Percentiles rank a stretch among this genome's conserved stretches.
These are phyloP conservation scores for Spinus pinus DNA, from an alignment of 2,797 vertebrate genomes.

Conservation along the genomic window DNA sequence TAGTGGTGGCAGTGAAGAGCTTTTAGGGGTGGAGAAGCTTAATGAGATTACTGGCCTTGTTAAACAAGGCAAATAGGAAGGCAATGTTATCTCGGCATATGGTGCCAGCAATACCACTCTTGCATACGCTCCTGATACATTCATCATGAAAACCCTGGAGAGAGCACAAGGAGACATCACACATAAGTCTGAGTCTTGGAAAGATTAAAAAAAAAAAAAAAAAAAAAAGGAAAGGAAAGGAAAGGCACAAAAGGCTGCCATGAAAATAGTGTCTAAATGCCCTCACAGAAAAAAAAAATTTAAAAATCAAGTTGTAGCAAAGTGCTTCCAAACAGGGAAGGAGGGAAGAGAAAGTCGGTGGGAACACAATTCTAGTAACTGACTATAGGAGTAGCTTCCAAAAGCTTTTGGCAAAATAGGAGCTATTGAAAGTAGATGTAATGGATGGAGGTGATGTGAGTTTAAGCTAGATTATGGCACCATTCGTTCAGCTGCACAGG, in stretches of 20 bases:
- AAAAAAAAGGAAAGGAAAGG: too few relatives aligned
- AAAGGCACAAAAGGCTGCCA: neutral
- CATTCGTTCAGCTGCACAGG: neutral
- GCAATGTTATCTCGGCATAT: neutral
- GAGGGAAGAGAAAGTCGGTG: neutral
- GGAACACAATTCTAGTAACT: neutral
- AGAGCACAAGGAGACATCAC: neutral
- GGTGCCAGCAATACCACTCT: neutral
- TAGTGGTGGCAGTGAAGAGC: neutral
- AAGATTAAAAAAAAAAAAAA: neutral
- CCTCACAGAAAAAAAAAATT: neutral
- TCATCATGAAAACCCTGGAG: neutral
- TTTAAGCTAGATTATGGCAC: neutral
- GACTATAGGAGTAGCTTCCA: neutral
- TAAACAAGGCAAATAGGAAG: constrained; percentile 17
- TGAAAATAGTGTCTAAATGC: neutral
- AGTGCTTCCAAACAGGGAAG: neutral
- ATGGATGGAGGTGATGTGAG: neutral
- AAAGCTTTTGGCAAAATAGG: neutral
- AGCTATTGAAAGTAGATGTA: neutral
- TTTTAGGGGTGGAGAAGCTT: neutral
- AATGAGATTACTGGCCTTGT: constrained; percentile 38
- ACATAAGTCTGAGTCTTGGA: neutral
- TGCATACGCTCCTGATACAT: neutral
- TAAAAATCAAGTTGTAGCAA: neutral